These are phyloP conservation scores for Hemitrygon akajei DNA, from an alignment of 2,797 vertebrate species.

Conservation along the genomic window DNA sequence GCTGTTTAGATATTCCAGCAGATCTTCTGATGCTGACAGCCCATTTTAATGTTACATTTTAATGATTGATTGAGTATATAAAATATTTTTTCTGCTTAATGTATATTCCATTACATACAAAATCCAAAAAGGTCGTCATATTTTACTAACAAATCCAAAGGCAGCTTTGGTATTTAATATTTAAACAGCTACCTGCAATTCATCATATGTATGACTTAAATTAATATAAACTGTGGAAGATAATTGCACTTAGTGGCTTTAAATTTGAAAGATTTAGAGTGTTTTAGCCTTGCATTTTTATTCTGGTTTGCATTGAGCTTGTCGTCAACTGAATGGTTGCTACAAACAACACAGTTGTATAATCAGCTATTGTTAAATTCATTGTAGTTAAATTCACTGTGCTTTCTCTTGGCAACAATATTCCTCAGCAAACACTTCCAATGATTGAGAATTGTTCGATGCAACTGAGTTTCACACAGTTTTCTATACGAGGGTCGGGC, in stretches of 20 bases:
- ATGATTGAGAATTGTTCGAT: background rate
- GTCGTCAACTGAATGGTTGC: background rate
- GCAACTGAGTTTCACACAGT: background rate
- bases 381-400: background rate
- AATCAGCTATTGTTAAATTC: background rate
- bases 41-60: background rate
- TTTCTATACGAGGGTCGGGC: no score
- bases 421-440: background rate
- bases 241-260: conserved; percentile 4
- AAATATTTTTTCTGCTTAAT: conserved; percentile 1
- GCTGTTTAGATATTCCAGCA: conserved; percentile 4
- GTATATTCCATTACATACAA: conserved; percentile 23
- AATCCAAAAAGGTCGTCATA: background rate
- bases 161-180: background rate
- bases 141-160: background rate
- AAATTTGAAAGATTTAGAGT: background rate
- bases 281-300: background rate
- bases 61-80: background rate
- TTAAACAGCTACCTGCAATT: conserved; percentile 21
- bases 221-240: background rate
- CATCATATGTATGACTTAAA: background rate
- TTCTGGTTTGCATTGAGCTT: background rate
- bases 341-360: background rate
- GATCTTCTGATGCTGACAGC: background rate
- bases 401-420: background rate